phyloP scores from a whole-genome alignment of 2,888 invertebrate genomes.

The Apotomis capreana region DNA sequence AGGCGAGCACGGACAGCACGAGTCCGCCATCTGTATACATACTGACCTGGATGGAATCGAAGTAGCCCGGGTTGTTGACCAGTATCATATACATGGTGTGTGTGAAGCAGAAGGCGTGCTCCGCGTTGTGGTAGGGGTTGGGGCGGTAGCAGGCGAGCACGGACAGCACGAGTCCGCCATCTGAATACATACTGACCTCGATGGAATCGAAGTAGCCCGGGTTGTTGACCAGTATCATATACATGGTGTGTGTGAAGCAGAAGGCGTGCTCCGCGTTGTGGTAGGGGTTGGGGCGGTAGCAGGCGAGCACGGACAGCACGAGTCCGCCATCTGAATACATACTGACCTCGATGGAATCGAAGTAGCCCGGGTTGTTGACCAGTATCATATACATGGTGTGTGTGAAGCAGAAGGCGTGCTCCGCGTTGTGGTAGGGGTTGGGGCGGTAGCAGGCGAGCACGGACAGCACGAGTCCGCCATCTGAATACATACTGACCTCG shows the following conservation, averaged over 20 bases:
- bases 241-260: constrained; percentile 85
- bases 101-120: constrained; percentile 85
- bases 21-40: constrained; percentile 63
- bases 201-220: constrained; percentile 70
- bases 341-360: constrained; percentile 76
- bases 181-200: constrained; percentile 66
- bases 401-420: constrained; percentile 85
- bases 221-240: constrained; percentile 78
- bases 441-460: constrained; percentile 75
- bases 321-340: constrained; percentile 63
- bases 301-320: constrained; percentile 72
- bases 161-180: constrained; percentile 79
- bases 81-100: constrained; percentile 85
- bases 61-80: constrained; percentile 71
- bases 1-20: constrained; percentile 72
- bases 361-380: constrained; percentile 71
- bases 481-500: constrained; percentile 66
- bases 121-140: constrained; percentile 85
- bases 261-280: constrained; percentile 86
- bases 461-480: constrained; percentile 79
- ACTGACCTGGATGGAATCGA: constrained; percentile 76
- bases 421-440: constrained; percentile 85
- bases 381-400: constrained; percentile 85
- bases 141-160: constrained; percentile 75
- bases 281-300: constrained; percentile 83